Evolutionary conservation across 2,797 vertebrate genomes (phyloP).

Genomic region (Acanthornis magna): DNA sequence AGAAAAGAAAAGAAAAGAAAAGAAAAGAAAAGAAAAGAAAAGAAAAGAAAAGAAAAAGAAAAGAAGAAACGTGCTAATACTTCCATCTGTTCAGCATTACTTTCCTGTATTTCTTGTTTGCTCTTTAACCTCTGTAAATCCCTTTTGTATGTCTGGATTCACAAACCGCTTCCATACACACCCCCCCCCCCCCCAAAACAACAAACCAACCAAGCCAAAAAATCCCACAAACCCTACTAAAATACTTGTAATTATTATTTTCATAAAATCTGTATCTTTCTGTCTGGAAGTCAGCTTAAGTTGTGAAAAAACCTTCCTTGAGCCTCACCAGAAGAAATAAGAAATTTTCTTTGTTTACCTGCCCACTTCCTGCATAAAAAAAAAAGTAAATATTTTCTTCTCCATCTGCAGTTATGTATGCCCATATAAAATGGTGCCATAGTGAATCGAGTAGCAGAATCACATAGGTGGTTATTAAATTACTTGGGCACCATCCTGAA

Average conservation of each 20-base stretch:
- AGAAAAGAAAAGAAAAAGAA: too few species aligned
- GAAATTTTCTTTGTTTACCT: not conserved
- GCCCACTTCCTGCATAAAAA: not conserved
- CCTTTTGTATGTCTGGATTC: not conserved
- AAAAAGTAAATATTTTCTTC: not conserved
- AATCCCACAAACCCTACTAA: not conserved
- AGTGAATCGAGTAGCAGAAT: not conserved
- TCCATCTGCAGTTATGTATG: not conserved
- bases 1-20: too few species aligned
- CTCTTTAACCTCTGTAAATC: not conserved
- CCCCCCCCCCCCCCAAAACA: not conserved
- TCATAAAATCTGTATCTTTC: not conserved
- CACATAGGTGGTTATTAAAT: not conserved
- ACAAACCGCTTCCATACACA: not conserved
- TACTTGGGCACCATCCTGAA: not conserved
- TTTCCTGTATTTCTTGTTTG: not conserved
- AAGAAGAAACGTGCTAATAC: not conserved
- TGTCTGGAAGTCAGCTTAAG: not conserved
- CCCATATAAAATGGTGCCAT: not conserved
- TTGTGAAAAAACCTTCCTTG: not conserved
- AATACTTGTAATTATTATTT: not conserved
- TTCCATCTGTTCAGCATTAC: not conserved
- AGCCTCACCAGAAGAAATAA: not conserved
- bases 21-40: too few species aligned
- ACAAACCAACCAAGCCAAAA: not conserved